Evolutionary conservation across 2,888 invertebrate genomes (phyloP), one percentile per base, ranked within the genome.

Genomic region (Aphidius colemani): DNA sequence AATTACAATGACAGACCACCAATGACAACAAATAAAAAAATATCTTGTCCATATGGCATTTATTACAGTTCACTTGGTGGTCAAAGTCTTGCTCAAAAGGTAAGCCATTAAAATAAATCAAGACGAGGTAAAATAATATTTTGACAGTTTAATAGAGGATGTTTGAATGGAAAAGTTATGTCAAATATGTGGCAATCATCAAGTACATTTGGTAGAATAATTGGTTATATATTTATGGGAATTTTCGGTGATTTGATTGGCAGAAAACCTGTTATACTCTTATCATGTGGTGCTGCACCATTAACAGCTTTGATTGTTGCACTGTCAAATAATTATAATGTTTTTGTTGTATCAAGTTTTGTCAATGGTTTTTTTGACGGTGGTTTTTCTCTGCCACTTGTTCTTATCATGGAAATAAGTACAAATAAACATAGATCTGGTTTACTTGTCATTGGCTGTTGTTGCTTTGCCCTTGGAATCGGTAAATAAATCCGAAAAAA

Each of bases 331-430:
- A 56, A 63, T 56, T 69, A 66, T 48, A 8, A 41, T 2, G 39
- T 66, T 7, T 72, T 71, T 58, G 43, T 70, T 9, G 30, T 66
- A 5, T 61, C 66, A 3, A 67, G 67, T 46, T 40, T 68, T 1
- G 9, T 67, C 10, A 69, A 72, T 59, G 68, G 69, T 11, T 71
- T 72, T 44, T 70, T 70, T 45, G 68, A 71, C 49, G 69, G 70
- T 50, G 72, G 72, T 7, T 72, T 71, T n/a, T 59, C 65, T 44
- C 60, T 67, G 13, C 66, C 53, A 40, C 60, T 68, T 53, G 53
- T 72, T n/a, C 61, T 72, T 39, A 61, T 71, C 13, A 51, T 66
- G n/a, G 72, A 72, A 50, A 69, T 70, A 10, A 69, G 67, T 46
- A 67, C 66, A 7, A 71, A 71, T 64, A 41, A 61, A 0, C 66